Evolutionary conservation across 2,888 invertebrate genomes (phyloP).

Genomic region (Exocentrus adspersus): DNA sequence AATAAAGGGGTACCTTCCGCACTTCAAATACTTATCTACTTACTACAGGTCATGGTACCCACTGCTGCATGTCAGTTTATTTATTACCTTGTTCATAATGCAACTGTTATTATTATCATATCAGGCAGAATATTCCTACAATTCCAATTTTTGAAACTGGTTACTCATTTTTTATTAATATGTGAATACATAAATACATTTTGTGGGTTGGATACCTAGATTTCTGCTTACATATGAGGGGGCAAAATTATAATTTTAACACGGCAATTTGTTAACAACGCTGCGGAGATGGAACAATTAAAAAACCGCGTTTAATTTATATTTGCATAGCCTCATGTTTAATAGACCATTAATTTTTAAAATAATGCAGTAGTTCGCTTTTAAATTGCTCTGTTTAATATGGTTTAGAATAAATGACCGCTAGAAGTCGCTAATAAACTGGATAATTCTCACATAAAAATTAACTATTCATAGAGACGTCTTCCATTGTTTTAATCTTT

Average conservation of each 20-base stretch:
- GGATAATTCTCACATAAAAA: conserved; percentile 54
- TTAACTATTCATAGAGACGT: conserved; percentile 51
- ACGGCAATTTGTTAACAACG: conserved; percentile 41
- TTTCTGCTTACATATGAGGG: conserved; percentile 5
- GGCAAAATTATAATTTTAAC: conserved; percentile 35
- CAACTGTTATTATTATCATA: too few species aligned
- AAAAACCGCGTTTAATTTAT: conserved; percentile 49
- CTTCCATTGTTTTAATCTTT: conserved; percentile 46
- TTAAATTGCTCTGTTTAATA: conserved; percentile 47
- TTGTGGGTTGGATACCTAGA: too few species aligned
- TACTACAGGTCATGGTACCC: too few species aligned
- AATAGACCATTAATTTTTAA: conserved; percentile 54
- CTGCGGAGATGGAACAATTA: conserved; percentile 41
- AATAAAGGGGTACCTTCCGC: too few species aligned
- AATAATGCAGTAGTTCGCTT: conserved; percentile 51
- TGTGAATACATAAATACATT: too few species aligned
- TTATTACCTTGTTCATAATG: too few species aligned
- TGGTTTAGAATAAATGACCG: conserved; percentile 44
- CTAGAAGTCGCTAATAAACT: conserved; percentile 44
- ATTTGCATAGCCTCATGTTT: conserved; percentile 51
- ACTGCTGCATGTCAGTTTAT: too few species aligned
- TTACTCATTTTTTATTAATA: too few species aligned
- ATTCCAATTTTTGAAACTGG: too few species aligned
- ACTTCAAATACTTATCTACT: too few species aligned
- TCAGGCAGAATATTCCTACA: too few species aligned